These are phyloP conservation scores for Brachylomia viminalis DNA, from an alignment of 2,888 invertebrate species.

Conservation along the genomic window DNA sequence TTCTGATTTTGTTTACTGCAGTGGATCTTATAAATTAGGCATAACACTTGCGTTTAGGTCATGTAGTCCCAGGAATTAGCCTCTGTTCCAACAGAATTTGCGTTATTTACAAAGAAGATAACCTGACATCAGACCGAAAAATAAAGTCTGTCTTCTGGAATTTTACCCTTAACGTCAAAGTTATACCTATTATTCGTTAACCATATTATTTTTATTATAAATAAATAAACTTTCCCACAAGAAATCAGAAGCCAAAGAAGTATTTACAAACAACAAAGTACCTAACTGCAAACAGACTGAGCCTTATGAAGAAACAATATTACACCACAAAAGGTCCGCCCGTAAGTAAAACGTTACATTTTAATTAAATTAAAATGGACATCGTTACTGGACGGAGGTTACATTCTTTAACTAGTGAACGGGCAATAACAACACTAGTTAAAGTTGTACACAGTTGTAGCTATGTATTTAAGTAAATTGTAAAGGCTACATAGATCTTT, in stretches of 20 bases:
- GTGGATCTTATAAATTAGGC: too few species aligned
- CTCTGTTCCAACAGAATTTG: not conserved
- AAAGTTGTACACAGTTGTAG: slow-evolving; percentile 7
- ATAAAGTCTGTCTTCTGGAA: too few species aligned
- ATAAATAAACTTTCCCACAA: slow-evolving; percentile 26
- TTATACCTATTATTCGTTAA: too few species aligned
- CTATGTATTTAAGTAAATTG: slow-evolving; percentile 11
- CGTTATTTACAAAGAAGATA: not conserved
- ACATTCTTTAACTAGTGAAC: slow-evolving; percentile 43
- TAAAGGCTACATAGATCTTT: not conserved
- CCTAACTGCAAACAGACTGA: slow-evolving; percentile 45
- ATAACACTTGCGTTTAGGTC: too few species aligned
- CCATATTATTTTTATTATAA: slow-evolving; percentile 5
- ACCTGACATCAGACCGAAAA: too few species aligned
- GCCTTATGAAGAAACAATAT: slow-evolving; percentile 61
- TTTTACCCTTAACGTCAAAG: too few species aligned
- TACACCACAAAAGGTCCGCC: slow-evolving; percentile 54
- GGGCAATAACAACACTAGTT: slow-evolving; percentile 17
- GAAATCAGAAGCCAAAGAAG: slow-evolving; percentile 16
- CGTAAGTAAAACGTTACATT: slow-evolving; percentile 59
- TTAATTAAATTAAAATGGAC: slow-evolving; percentile 62
- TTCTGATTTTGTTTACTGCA: too few species aligned
- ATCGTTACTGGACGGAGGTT: slow-evolving; percentile 49
- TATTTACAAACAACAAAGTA: slow-evolving; percentile 43
- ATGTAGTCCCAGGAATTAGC: too few species aligned